These are phyloP conservation scores for Bradypodion pumilum DNA, from an alignment of 2,797 vertebrate species.

Conservation along the genomic window DNA sequence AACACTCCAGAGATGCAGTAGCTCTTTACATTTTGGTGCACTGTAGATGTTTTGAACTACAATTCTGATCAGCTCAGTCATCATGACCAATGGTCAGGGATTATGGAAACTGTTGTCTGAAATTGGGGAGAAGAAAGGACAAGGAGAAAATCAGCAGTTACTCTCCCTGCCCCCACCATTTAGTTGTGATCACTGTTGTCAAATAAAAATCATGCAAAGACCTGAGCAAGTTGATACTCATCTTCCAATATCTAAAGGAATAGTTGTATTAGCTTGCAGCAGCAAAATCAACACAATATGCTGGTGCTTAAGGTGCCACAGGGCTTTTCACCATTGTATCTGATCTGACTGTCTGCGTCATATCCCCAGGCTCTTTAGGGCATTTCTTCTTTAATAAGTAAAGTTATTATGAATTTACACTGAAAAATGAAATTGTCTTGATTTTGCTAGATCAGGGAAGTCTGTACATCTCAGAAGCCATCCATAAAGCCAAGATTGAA, in stretches of 20 bases:
- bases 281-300: not conserved
- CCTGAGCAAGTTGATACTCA: not conserved
- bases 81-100: not conserved
- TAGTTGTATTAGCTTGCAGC: not conserved
- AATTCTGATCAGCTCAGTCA: not conserved
- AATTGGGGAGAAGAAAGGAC: too few relatives aligned
- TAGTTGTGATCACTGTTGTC: too few relatives aligned
- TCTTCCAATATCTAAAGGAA: not conserved
- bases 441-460: constrained; percentile 77
- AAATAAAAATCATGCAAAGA: not conserved
- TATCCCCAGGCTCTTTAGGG: not conserved
- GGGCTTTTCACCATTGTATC: not conserved
- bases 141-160: too few relatives aligned
- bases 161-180: too few relatives aligned
- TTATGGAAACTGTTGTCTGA: too few relatives aligned
- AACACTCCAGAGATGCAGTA: not conserved
- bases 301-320: not conserved
- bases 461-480: constrained; percentile 87
- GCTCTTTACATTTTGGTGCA: not conserved
- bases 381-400: constrained; percentile 1
- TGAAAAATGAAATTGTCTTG: constrained; percentile 6
- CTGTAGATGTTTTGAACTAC: not conserved
- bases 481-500: constrained; percentile 88
- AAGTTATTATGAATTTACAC: rapidly evolving
- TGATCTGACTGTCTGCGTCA: not conserved